Evolutionary conservation across 1,140 invertebrate genomes (phyloP), one percentile per base, ranked within the genome.

Genomic region (Nixonia krombeini): DNA sequence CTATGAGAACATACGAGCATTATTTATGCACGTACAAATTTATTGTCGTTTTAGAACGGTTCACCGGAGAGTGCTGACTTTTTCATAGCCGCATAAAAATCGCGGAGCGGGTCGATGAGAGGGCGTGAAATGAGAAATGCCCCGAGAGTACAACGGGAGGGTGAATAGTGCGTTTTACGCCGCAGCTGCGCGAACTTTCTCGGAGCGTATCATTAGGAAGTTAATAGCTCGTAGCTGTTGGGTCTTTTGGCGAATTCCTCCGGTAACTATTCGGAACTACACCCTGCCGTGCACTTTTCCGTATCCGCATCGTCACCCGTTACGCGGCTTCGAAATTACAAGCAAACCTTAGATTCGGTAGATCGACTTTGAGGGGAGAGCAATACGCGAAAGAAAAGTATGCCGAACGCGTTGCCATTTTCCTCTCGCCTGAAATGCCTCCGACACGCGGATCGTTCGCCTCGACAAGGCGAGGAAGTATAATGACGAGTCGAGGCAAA

Each of bases 201-300:
- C 58, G 74, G 74, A 72, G 75, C 72, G 71, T 72, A 74, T 76
- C 75, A 80, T 81, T 81, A 80, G 80, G 80, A 81, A 74, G 74
- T 79, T 79, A 76, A 76, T 73, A 74, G 76, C 80, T 81, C 80
- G 80, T 79, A 72, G 77, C 76, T 73, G 74, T 78, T 56, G 73
- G 72, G 76, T 72, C 72, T 73, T 70, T 71, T 75, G 73, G 77
- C 71, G 69, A 72, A 73, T 73, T 78, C 55, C 75, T 74, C 37
- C 44, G 59, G n/a, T n/a, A n/a, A n/a, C n/a, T n/a, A n/a, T n/a
- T n/a, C n/a, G n/a, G n/a, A n/a, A n/a, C n/a, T n/a, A n/a, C 70
- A 73, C 75, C 64, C 72, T 68, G 68, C 45, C 42, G 62, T 59
- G 75, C 61, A 47, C 42, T 62, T n/a, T n/a, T n/a, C n/a, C n/a